Evolutionary conservation across 2,113 vertebrate genomes (phyloP).

Genomic region (Chitala chitala): DNA sequence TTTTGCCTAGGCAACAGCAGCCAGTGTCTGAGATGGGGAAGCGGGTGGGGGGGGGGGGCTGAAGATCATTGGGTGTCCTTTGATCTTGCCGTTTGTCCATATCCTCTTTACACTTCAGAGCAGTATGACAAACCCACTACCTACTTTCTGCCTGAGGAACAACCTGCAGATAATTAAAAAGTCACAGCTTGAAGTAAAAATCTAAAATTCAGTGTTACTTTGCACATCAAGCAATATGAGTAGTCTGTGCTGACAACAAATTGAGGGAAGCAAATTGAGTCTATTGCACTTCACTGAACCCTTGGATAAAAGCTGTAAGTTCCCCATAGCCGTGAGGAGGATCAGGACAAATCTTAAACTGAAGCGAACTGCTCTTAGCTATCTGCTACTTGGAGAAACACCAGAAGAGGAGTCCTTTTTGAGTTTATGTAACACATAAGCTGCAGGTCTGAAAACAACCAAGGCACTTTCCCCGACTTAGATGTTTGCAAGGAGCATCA

Average conservation of each 20-base stretch:
- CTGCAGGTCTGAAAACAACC: not conserved
- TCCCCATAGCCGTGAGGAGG: conserved; percentile 1
- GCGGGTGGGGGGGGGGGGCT: not conserved
- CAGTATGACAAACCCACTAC: not conserved
- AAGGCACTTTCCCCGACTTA: not conserved
- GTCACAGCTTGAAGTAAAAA: conserved; percentile 17
- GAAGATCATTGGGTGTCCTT: conserved; percentile 1
- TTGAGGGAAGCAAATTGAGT: conserved; percentile 5
- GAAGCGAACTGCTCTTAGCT: conserved; percentile 3
- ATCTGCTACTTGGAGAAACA: not conserved
- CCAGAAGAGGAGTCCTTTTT: not conserved
- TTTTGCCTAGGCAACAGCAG: not conserved
- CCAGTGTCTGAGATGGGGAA: too few species aligned
- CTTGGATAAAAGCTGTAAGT: not conserved
- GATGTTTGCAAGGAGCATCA: not conserved
- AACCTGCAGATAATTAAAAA: not conserved
- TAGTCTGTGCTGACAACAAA: not conserved
- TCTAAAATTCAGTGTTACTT: conserved; percentile 12
- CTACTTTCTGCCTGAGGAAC: not conserved
- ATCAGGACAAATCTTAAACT: conserved; percentile 4
- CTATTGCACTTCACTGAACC: not conserved
- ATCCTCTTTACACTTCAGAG: conserved; percentile 11
- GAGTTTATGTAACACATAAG: not conserved
- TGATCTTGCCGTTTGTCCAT: conserved; percentile 12
- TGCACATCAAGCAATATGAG: conserved; percentile 16